phyloP scores from a whole-genome alignment of 2,888 invertebrate species.

The Brassicogethes aeneus region DNA sequence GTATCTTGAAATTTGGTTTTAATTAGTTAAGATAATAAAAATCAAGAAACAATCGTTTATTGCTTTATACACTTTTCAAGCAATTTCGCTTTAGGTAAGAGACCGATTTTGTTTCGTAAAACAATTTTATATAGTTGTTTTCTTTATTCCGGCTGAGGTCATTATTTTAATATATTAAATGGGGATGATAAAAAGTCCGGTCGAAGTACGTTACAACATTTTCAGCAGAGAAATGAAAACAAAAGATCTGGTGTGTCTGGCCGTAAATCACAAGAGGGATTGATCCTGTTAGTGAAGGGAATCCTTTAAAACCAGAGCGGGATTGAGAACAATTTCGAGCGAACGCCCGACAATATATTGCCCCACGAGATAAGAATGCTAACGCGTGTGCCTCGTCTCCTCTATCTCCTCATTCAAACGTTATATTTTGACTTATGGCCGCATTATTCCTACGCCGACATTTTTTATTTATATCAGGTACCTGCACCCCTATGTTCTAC shows the following conservation, averaged over 20 bases:
- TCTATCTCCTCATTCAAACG: slow-evolving; percentile 3
- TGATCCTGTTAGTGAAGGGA: slow-evolving; percentile 29
- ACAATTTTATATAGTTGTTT: too few species aligned
- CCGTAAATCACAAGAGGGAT: slow-evolving; percentile 30
- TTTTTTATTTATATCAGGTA: background rate
- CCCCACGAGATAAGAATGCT: slow-evolving; percentile 18
- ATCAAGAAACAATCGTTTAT: too few species aligned
- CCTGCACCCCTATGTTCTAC: too few species aligned
- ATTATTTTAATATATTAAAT: background rate
- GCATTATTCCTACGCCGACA: background rate
- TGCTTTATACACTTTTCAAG: too few species aligned
- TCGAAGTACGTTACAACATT: slow-evolving; percentile 12
- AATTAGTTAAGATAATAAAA: too few species aligned
- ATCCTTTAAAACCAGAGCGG: slow-evolving; percentile 26
- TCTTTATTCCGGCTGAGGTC: too few species aligned
- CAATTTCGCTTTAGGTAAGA: too few species aligned
- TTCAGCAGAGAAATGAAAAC: slow-evolving; percentile 18
- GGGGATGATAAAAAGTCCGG: background rate
- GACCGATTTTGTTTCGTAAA: too few species aligned
- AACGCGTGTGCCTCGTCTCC: slow-evolving; percentile 8
- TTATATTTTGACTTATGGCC: background rate
- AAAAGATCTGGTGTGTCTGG: slow-evolving; percentile 15
- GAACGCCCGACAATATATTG: slow-evolving; percentile 15
- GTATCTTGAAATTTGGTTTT: too few species aligned
- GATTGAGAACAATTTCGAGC: slow-evolving; percentile 20